Conservation (phyloP, 2,113 vertebrate genomes). For the Alligator sinensis region DNA sequence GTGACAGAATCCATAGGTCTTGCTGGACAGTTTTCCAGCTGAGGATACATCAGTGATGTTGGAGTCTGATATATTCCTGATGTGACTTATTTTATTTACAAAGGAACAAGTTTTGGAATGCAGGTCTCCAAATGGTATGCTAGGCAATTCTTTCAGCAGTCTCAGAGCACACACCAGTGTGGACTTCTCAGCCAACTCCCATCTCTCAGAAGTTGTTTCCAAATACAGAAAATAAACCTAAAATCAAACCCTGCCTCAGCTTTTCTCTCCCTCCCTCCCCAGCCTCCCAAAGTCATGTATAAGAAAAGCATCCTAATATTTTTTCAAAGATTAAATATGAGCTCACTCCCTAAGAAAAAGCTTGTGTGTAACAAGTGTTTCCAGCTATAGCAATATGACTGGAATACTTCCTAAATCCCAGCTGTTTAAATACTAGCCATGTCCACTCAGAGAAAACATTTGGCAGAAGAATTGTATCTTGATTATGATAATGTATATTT, state of each 20-base stretch:
- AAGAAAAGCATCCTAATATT: not conserved
- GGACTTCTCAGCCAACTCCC: not conserved
- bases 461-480: no score
- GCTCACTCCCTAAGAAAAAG: not conserved
- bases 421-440: no score
- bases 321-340: constrained; percentile 38
- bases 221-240: not conserved
- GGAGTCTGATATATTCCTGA: not conserved
- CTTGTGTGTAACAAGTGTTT: not conserved
- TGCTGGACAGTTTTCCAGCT: not conserved
- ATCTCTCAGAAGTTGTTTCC: not conserved
- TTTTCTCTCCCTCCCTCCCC: not conserved
- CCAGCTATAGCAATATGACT: not conserved
- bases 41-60: not conserved
- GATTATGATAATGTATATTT: no score
- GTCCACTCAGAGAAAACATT: no score
- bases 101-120: not conserved
- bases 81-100: not conserved
- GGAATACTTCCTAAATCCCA: not conserved
- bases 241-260: not conserved
- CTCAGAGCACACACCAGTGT: not conserved
- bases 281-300: no score
- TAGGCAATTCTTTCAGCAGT: not conserved
- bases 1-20: not conserved
- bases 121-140: not conserved